Evolutionary conservation across 2,888 invertebrate species (phyloP).

Genomic region (Ophioninae sp.): DNA sequence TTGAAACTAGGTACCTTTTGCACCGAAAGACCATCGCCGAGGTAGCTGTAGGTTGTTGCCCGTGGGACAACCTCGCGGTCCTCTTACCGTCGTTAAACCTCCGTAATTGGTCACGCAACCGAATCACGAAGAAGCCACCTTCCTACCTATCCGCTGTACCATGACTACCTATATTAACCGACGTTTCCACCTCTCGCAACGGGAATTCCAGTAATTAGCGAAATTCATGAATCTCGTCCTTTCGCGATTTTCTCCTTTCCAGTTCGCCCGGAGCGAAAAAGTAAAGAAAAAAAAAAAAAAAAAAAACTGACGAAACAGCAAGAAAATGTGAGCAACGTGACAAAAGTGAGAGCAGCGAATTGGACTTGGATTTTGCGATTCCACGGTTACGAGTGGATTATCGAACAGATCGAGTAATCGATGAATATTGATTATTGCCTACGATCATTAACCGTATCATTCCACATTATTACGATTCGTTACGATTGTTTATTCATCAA

Average conservation of each 20-base stretch:
- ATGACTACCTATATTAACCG: constrained; percentile 33
- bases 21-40: constrained; percentile 10
- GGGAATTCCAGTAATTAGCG: constrained; percentile 42
- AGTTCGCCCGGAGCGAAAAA: constrained; percentile 4
- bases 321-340: too few species aligned
- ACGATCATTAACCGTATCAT: too few species aligned
- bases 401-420: not conserved
- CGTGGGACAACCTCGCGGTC: not conserved
- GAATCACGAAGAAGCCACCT: constrained; percentile 31
- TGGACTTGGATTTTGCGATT: not conserved
- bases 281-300: constrained; percentile 7
- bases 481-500: too few species aligned
- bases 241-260: not conserved
- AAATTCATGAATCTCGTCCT: not conserved
- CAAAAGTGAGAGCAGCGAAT: not conserved
- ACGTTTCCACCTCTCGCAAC: constrained; percentile 27
- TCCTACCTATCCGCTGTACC: constrained; percentile 8
- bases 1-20: constrained; percentile 25
- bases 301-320: too few species aligned
- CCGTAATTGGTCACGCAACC: constrained; percentile 52
- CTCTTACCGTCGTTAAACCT: constrained; percentile 44
- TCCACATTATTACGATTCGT: too few species aligned
- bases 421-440: not conserved
- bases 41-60: constrained; percentile 1
- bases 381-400: not conserved